Conservation (phyloP, 2,888 invertebrate species). For the Caenorhabditis becei region DNA sequence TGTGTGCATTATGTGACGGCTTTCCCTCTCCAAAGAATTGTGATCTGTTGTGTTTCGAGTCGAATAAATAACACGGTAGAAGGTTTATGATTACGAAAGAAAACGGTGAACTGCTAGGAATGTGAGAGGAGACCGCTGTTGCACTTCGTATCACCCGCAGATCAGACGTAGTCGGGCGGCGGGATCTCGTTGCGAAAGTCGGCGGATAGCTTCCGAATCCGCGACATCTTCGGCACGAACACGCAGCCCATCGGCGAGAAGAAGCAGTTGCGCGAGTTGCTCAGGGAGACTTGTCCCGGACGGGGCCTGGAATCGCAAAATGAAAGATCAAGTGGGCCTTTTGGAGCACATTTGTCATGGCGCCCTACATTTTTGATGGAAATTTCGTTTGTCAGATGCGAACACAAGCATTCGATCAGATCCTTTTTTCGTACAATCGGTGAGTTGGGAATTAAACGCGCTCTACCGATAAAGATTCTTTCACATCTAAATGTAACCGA, state of each 20-base stretch:
- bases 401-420: too few species aligned
- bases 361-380: background rate
- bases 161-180: conserved; percentile 53
- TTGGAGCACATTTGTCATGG: background rate
- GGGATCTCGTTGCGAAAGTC: conserved; percentile 57
- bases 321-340: too few species aligned
- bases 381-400: background rate
- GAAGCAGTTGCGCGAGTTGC: conserved; percentile 63
- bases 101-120: conserved; percentile 30
- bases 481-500: too few species aligned
- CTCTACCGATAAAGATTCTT: too few species aligned
- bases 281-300: conserved; percentile 50
- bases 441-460: too few species aligned
- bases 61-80: conserved; percentile 38
- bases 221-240: conserved; percentile 64
- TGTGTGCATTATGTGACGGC: conserved; percentile 45
- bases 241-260: conserved; percentile 71
- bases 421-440: too few species aligned
- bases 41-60: conserved; percentile 35
- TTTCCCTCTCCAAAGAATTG: conserved; percentile 14
- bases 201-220: conserved; percentile 52
- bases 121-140: conserved; percentile 25
- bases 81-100: conserved; percentile 22
- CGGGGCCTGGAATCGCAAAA: conserved; percentile 54
- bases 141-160: conserved; percentile 19